phyloP scores from a whole-genome alignment of 2,797 vertebrate species.

The Cyprinodon diabolis region DNA sequence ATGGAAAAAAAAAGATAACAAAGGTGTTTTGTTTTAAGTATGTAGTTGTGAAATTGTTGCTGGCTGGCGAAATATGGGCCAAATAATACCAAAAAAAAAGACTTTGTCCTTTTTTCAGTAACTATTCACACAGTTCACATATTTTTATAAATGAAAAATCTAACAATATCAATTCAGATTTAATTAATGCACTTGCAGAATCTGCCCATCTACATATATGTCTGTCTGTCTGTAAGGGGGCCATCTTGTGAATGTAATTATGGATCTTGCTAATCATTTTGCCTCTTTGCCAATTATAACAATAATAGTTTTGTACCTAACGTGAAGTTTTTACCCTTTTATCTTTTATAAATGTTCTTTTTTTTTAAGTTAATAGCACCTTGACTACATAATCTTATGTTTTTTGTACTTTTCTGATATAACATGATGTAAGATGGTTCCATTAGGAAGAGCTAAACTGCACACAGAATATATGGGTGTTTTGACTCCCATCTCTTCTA shows the following conservation, averaged over 20 bases:
- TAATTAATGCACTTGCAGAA: neutral
- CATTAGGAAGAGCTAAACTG: too few relatives aligned
- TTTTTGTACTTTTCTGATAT: neutral
- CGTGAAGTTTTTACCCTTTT: neutral
- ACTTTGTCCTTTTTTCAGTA: neutral
- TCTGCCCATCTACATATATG: too few relatives aligned
- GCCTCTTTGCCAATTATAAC: neutral
- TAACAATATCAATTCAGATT: neutral
- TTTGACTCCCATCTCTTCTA: too few relatives aligned
- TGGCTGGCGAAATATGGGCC: neutral
- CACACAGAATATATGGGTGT: too few relatives aligned
- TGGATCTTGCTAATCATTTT: neutral
- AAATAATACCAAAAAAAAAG: neutral
- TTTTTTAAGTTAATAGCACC: neutral
- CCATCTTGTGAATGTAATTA: neutral
- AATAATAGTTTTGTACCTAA: neutral
- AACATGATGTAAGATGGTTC: neutral
- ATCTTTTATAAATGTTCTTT: neutral
- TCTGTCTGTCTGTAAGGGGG: neutral
- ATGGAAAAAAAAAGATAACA: neutral
- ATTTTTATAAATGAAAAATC: neutral
- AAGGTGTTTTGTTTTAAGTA: neutral
- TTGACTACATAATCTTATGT: neutral
- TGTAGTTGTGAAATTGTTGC: conserved; percentile 1
- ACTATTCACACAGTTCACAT: neutral